phyloP scores from a whole-genome alignment of 2,797 vertebrate genomes.

The Ataeniobius toweri region DNA sequence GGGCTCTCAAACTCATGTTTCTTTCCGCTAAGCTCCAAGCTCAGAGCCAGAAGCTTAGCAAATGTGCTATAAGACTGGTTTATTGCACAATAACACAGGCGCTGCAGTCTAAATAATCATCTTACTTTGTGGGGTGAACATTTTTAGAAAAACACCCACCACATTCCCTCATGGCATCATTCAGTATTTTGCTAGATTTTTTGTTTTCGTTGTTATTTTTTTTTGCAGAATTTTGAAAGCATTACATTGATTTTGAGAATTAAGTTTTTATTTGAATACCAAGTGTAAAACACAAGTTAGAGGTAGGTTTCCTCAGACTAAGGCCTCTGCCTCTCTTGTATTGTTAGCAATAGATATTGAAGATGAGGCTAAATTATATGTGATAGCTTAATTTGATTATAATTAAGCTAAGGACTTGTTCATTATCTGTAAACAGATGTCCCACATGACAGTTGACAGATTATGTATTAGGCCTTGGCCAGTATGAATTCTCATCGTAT shows the following conservation, averaged over 20 bases:
- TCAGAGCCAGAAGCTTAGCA: conserved; percentile 4
- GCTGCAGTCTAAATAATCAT: conserved; percentile 19
- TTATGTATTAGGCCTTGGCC: not conserved
- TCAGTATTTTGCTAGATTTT: not conserved
- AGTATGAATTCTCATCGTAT: not conserved
- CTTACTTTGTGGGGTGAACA: not conserved
- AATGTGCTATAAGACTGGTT: not conserved
- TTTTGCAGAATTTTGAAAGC: not conserved
- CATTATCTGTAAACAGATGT: not conserved
- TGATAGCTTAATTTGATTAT: not conserved
- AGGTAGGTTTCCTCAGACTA: not conserved
- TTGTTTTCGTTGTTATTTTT: too few relatives aligned
- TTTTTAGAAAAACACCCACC: not conserved
- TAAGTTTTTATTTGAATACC: not conserved
- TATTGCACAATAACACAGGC: conserved; percentile 19
- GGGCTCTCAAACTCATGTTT: conserved; percentile 7
- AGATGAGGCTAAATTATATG: not conserved
- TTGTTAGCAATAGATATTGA: not conserved
- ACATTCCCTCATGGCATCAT: not conserved
- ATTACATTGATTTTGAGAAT: not conserved
- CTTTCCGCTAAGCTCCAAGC: not conserved
- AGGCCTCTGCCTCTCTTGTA: not conserved
- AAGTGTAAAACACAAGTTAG: not conserved
- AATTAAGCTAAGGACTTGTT: not conserved
- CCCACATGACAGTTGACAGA: not conserved